Conservation (phyloP, 2,888 invertebrate genomes). For the Caenorhabditis sulstoni region DNA sequence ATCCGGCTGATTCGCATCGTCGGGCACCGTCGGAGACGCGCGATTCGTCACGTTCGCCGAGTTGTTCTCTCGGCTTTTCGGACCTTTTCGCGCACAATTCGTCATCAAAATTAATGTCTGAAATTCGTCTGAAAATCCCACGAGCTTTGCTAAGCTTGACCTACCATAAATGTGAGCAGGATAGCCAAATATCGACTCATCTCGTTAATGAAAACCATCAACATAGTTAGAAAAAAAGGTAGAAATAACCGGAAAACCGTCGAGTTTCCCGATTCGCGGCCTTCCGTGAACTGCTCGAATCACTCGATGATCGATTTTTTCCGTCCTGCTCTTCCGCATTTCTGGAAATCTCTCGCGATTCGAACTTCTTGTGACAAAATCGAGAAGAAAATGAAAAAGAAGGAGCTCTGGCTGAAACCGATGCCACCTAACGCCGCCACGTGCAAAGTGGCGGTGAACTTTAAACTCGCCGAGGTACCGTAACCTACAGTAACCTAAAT, state of each 20-base stretch:
- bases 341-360: neutral
- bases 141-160: no score
- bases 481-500: no score
- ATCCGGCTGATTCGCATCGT: neutral
- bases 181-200: constrained; percentile 12
- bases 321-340: no score
- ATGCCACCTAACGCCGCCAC: constrained; percentile 4
- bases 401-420: constrained; percentile 26
- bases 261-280: neutral
- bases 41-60: no score
- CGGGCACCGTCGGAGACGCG: no score
- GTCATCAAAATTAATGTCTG: constrained; percentile 26
- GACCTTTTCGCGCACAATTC: constrained; percentile 1
- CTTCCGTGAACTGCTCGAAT: neutral
- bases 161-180: constrained; percentile 27
- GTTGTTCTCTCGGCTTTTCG: no score
- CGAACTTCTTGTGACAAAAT: neutral
- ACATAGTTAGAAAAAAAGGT: constrained; percentile 1
- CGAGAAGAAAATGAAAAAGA: constrained; percentile 8
- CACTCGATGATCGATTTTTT: no score
- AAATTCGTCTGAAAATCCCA: constrained; percentile 2
- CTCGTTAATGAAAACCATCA: constrained; percentile 21
- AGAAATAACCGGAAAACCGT: neutral
- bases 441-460: neutral
- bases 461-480: constrained; percentile 23